These are phyloP conservation scores for Pipra filicauda DNA, from an alignment of 2,113 vertebrate genomes.

Conservation along the genomic window DNA sequence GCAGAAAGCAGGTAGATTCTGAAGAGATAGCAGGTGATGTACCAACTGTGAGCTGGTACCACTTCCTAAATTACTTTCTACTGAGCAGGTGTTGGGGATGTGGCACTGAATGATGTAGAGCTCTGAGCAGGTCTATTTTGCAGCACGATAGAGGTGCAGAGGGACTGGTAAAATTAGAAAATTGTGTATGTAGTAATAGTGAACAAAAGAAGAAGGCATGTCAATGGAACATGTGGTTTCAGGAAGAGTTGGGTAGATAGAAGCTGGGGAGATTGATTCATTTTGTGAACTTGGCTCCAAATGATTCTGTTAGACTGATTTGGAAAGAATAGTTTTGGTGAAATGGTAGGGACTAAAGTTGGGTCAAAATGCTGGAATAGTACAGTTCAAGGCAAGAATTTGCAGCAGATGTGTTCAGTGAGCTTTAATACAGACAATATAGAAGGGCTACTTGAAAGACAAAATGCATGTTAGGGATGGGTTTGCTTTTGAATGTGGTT, in stretches of 20 bases:
- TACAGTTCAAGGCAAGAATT: neutral
- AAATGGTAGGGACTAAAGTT: neutral
- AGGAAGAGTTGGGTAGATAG: neutral
- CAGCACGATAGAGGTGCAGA: neutral
- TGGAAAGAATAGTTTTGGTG: neutral
- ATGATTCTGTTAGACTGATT: neutral
- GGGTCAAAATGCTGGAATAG: neutral
- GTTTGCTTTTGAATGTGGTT: neutral
- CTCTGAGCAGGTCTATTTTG: neutral
- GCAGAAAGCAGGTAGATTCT: neutral
- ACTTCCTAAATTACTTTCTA: neutral
- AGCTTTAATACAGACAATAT: neutral
- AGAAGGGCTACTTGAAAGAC: neutral
- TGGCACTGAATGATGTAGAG: neutral
- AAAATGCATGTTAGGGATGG: neutral
- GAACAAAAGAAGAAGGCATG: neutral
- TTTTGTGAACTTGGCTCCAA: neutral
- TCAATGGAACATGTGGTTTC: neutral
- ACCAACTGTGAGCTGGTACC: neutral
- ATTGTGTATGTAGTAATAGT: rapidly evolving
- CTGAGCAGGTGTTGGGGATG: neutral
- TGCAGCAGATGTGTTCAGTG: neutral
- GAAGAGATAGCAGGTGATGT: neutral
- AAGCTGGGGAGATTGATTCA: neutral
- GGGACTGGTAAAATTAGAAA: neutral